Conservation (phyloP, 2,797 vertebrate genomes). For the Sebastes diploproa region DNA sequence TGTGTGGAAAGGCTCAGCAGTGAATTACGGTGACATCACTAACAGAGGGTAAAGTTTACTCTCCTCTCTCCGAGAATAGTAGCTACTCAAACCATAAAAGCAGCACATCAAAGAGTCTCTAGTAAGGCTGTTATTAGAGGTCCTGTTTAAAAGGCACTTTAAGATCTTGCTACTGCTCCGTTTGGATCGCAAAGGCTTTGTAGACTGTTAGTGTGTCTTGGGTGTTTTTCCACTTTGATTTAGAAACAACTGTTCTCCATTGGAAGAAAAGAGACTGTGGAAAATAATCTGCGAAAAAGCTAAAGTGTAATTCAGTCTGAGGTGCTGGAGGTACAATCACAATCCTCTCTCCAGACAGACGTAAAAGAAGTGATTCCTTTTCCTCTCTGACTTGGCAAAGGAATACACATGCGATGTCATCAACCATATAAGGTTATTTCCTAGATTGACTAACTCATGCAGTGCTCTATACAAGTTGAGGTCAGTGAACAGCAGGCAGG, state of each 20-base stretch:
- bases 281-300: background rate
- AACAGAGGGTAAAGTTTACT: background rate
- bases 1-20: background rate
- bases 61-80: slow-evolving; percentile 31
- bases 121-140: slow-evolving; percentile 53
- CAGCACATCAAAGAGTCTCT: slow-evolving; percentile 44
- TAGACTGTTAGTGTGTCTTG: background rate
- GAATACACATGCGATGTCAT: background rate
- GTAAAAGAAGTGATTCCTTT: background rate
- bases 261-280: background rate
- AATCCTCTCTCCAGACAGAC: background rate
- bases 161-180: background rate
- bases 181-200: background rate
- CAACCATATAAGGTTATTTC: slow-evolving; percentile 49
- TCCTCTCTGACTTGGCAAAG: background rate
- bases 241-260: background rate
- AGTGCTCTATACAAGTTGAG: slow-evolving; percentile 40
- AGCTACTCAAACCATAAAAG: slow-evolving; percentile 36
- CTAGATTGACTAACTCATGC: slow-evolving; percentile 16
- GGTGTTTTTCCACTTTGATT: background rate
- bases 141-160: slow-evolving; percentile 9
- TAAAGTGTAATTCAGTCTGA: background rate
- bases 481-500: slow-evolving; percentile 59
- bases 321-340: background rate
- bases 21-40: background rate